Evolutionary conservation across 2,888 invertebrate species (phyloP), one percentile per base, ranked within the genome.

Genomic region (Morpho achilles): DNA sequence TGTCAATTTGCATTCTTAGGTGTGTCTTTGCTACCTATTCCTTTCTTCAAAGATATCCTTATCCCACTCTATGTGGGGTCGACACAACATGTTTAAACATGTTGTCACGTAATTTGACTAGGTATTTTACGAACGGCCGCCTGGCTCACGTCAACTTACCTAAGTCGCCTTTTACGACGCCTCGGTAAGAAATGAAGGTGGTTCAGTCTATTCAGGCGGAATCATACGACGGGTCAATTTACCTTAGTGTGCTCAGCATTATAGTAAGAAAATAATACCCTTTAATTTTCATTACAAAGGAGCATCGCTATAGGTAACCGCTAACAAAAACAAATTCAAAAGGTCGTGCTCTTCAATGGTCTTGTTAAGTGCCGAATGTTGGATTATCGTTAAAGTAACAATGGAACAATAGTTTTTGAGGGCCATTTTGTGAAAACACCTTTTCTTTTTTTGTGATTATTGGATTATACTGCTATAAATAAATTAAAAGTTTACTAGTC

Each of bases 351-450:
- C 39, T 62, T 60, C 39, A 60, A 56, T 50, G 55, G 49, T 57
- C 47, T 55, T 48, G 57, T 46, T 59, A 72, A 68, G 66, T 68
- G 67, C 49, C 45, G 41, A 44, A 44, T 46, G 42, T 16, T 48
- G 54, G 54, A 61, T 61, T 54, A 58, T 55, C 51, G 55, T 61
- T 61, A 49, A 58, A 58, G 52, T 60, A 51, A 70, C 72, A 72
- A 74, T 72, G 63, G 66, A 63, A 64, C 66, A 69, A 73, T 74
- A 70, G 72, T 69, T 76, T 71, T 77, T 72, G 74, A 81, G 79
- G 72, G 73, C 72, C 69, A 59, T 66, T 66, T 69, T 67, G 70
- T 71, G 70, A 68, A 74, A 77, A 69, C 68, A 73, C 70, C 70
- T 74, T 74, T 71, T 65, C 68, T 48, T 32, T 45, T 50, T 52